Percentiles rank a stretch among this genome's conserved stretches.
phyloP scores from a whole-genome alignment of 2,797 vertebrate genomes.

The Enteromius thamalakanensis region DNA sequence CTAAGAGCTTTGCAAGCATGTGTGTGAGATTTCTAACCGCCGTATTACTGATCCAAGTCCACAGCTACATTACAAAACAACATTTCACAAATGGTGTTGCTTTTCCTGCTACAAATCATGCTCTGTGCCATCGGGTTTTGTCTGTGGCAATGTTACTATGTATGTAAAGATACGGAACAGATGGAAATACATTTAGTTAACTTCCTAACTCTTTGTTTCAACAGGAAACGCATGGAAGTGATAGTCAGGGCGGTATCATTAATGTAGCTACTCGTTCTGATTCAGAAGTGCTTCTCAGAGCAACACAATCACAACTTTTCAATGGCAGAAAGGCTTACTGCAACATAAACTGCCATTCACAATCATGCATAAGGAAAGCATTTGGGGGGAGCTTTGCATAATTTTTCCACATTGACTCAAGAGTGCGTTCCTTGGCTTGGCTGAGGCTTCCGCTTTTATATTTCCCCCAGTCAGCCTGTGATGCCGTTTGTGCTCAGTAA shows the following conservation, averaged over 20 bases:
- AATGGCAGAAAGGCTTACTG: constrained; percentile 13
- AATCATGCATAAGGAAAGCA: constrained; percentile 31
- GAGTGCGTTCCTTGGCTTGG: constrained; percentile 33
- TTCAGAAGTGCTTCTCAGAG: constrained; percentile 16
- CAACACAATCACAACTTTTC: constrained; percentile 17
- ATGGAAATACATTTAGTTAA: neutral
- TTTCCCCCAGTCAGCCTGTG: constrained; percentile 33
- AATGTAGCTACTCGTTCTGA: neutral
- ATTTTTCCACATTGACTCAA: constrained; percentile 51
- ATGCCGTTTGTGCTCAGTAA: constrained; percentile 39
- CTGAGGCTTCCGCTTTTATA: constrained; percentile 37
- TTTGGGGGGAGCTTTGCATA: constrained; percentile 32
- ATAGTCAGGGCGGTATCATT: neutral
- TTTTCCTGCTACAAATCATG: constrained; percentile 15
- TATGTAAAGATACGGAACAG: neutral
- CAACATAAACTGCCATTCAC: constrained; percentile 36
- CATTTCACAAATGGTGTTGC: constrained; percentile 72
- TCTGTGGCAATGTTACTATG: constrained; percentile 69
- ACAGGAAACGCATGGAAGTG: neutral
- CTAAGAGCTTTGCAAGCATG: constrained; percentile 23
- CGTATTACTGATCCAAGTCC: constrained; percentile 5
- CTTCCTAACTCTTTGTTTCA: neutral
- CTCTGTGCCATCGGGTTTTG: constrained; percentile 65
- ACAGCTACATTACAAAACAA: constrained; percentile 66
- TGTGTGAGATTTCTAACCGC: neutral